A percentile compares a stretch with the other conserved stretches of the same genome.
These are phyloP conservation scores for Musca domestica DNA, from an alignment of 1,140 invertebrate species.

Conservation along the genomic window DNA sequence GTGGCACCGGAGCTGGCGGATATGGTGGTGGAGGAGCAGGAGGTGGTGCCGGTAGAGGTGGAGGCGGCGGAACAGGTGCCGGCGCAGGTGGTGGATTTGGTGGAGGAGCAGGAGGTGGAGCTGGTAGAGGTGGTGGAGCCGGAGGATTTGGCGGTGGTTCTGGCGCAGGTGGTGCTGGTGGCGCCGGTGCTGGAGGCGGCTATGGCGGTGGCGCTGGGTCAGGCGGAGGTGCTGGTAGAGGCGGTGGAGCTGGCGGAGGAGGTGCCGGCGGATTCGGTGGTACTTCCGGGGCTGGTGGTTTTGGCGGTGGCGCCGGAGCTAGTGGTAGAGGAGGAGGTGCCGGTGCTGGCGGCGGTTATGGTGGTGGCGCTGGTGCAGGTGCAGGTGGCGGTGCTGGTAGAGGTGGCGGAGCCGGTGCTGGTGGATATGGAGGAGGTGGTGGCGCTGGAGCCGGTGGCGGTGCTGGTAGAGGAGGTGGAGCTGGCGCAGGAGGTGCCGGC, in stretches of 20 bases:
- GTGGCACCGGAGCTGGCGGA: conserved; percentile 52
- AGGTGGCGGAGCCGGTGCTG: conserved; percentile 32
- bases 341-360: conserved; percentile 30
- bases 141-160: conserved; percentile 15
- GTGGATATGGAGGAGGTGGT: conserved; percentile 26
- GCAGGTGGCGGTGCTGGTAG: no score
- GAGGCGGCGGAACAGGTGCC: background rate
- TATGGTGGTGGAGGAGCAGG: conserved; percentile 54
- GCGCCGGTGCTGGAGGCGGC: background rate
- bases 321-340: conserved; percentile 50
- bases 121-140: background rate
- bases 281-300: conserved; percentile 36
- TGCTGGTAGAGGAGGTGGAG: conserved; percentile 43
- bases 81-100: background rate
- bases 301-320: conserved; percentile 25
- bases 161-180: background rate
- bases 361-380: conserved; percentile 36
- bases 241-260: background rate
- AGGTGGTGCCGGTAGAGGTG: conserved; percentile 39
- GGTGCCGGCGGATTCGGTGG: conserved; percentile 12
- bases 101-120: background rate
- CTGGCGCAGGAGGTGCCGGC: conserved; percentile 35
- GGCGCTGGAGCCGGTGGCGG: conserved; percentile 45
- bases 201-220: background rate
- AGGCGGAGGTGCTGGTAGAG: background rate